A percentile compares a stretch with the other conserved stretches of the same genome.
These are phyloP conservation scores for Calidris pugnax DNA, from an alignment of 2,113 vertebrate genomes.

Conservation along the genomic window DNA sequence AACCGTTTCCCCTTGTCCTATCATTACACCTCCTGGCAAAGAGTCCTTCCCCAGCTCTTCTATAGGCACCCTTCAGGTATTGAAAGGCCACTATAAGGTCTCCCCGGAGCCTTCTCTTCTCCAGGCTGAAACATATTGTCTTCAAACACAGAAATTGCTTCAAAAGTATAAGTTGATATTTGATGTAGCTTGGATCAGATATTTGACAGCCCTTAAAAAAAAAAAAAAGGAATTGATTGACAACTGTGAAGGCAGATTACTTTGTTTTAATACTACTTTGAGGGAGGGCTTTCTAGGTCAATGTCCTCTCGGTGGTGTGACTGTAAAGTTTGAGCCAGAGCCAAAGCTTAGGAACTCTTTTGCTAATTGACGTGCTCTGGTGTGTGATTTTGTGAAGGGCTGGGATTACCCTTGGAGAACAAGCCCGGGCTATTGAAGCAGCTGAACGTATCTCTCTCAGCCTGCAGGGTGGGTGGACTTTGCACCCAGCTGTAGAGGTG, in stretches of 20 bases:
- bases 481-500: background rate
- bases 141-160: background rate
- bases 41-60: no score
- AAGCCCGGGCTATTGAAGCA: background rate
- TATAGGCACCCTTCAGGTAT: no score
- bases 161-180: background rate
- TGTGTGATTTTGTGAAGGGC: background rate
- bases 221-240: background rate
- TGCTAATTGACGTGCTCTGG: accelerated
- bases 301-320: background rate
- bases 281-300: background rate
- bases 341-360: background rate
- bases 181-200: background rate
- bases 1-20: no score
- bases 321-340: background rate
- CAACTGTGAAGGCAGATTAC: background rate
- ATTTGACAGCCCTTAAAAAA: background rate
- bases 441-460: background rate
- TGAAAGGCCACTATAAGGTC: no score
- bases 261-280: background rate
- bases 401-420: background rate
- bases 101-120: no score
- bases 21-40: no score
- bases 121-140: no score
- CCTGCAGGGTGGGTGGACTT: background rate